Evolutionary conservation across 2,797 vertebrate genomes (phyloP), one percentile per base, ranked within the genome.

Genomic region (Gymnopithys bicolor): DNA sequence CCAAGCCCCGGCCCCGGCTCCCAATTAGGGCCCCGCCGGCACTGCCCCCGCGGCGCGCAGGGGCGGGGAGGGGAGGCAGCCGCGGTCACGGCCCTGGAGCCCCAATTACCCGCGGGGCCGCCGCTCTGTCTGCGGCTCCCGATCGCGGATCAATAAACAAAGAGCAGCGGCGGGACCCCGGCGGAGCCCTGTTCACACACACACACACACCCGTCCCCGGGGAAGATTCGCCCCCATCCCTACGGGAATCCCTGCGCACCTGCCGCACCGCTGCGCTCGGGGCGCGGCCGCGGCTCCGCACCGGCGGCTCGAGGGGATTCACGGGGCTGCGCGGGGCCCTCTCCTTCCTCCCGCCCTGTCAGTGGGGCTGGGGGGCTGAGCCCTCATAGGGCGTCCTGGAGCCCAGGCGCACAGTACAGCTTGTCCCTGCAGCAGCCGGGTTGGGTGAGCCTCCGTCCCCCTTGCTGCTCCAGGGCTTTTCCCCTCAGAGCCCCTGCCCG

Each of bases 101-200:
- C 92, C 84, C 87, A 41, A 19, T 90, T 59, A 76, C 68, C 96
- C 91, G 92, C 49, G 68, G 43, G 90, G 90, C 85, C 77, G 52
- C 68, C 62, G 32, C 97, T 98, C 98, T 98, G 98, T 98, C 97
- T 97, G 97, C 97, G 97, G 95, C 95, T 98, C 97, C 98, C 97
- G 98, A 95, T 97, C 90, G 97, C 87, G 96, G 97, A 98, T 98
- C 97, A 97, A 98, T 97, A 91, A 97, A 92, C 96, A 79, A 98
- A 84, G 46, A 96, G 96, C 96, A 97, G 96, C 83, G 79, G 91
- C 17, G 91, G 88, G 95, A 93, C 89, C 96, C 97, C 94, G 97
- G 97, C 97, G 86, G 95, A 52, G 25, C 16, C 17, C 41, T 7
- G 22, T 19, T 1, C 45, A 0, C n/a, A 4, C 51, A 2, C 1